Evolutionary conservation across 2,797 vertebrate species (phyloP).

Genomic region (Hypotaenidia philippensis): DNA sequence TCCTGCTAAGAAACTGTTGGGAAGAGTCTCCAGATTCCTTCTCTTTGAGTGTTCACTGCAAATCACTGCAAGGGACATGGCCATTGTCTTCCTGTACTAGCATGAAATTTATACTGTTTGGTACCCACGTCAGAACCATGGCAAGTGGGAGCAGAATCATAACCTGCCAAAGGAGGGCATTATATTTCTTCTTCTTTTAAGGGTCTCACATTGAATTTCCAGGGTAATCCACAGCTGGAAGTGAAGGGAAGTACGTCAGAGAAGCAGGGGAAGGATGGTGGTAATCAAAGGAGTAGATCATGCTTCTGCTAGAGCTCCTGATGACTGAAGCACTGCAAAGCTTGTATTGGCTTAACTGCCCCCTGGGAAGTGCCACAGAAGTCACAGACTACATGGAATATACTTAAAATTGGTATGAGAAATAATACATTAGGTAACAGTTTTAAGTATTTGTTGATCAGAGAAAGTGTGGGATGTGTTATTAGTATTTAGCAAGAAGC

Average conservation of each 20-base stretch:
- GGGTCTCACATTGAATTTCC: neutral
- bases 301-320: neutral
- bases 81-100: rapidly evolving
- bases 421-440: neutral
- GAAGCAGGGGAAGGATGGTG: neutral
- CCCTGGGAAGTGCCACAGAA: neutral
- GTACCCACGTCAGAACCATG: rapidly evolving
- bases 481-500: neutral
- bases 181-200: neutral
- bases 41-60: neutral
- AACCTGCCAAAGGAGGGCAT: neutral
- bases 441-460: neutral
- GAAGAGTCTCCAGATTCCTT: neutral
- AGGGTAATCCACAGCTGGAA: neutral
- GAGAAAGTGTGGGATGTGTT: neutral
- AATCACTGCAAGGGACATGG: neutral
- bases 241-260: neutral
- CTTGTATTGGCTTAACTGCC: neutral
- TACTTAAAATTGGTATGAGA: neutral
- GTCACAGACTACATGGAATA: neutral
- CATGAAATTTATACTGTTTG: neutral
- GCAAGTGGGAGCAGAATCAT: rapidly evolving
- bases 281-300: neutral
- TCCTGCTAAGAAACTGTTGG: neutral
- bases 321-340: rapidly evolving